phyloP scores from a whole-genome alignment of 2,888 invertebrate species.

The Tinea pellionella region DNA sequence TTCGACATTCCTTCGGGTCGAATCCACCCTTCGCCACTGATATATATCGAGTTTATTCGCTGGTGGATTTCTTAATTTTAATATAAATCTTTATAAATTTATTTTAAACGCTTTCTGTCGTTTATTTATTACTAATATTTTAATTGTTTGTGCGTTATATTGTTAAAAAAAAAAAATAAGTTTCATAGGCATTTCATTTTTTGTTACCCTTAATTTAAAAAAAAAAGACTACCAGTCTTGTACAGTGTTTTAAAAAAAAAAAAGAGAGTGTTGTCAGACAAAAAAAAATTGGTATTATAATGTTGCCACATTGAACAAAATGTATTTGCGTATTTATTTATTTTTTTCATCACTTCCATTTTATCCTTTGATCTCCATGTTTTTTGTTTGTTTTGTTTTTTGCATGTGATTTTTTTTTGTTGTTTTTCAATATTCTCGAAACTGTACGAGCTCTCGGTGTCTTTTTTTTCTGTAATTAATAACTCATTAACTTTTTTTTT shows the following conservation, averaged over 20 bases:
- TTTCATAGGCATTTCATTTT: constrained; percentile 47
- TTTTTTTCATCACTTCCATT: neutral
- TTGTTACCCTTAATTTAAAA: constrained; percentile 4
- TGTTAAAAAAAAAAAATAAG: neutral
- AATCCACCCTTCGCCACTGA: too few relatives aligned
- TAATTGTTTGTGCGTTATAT: neutral
- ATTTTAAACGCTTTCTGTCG: too few relatives aligned
- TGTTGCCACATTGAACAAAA: constrained; percentile 53
- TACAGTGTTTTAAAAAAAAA: constrained; percentile 43
- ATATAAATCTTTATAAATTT: too few relatives aligned
- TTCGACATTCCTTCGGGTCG: too few relatives aligned
- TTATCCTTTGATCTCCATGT: neutral
- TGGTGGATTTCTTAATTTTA: too few relatives aligned
- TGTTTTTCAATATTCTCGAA: constrained; percentile 19
- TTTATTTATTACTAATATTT: neutral
- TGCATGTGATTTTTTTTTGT: neutral
- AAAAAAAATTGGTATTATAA: constrained; percentile 34
- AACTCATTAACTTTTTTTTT: neutral
- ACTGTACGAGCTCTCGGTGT: constrained; percentile 66
- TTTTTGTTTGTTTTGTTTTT: neutral
- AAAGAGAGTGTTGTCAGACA: constrained; percentile 21
- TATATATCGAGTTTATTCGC: too few relatives aligned
- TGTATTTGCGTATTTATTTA: constrained; percentile 22
- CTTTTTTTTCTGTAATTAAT: constrained; percentile 14
- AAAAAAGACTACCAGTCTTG: constrained; percentile 47